Evolutionary conservation across 2,888 invertebrate genomes (phyloP), one percentile per base, ranked within the genome.

Genomic region (Drosophila yooni): DNA sequence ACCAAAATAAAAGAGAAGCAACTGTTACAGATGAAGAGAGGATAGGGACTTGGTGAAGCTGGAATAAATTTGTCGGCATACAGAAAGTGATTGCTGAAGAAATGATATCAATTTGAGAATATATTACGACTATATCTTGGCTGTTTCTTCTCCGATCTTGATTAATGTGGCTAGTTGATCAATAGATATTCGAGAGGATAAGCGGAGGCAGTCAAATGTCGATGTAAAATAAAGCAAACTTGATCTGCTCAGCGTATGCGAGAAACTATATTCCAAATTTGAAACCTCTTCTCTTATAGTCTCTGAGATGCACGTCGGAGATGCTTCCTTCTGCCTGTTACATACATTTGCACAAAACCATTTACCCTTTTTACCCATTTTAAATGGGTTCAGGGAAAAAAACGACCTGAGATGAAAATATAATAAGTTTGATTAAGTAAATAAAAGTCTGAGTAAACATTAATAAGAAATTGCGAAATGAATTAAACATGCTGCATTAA

Each of bases 21-120:
- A 59, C 34, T 60, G 29, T 48, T 63, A n/a, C 15, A 33, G 58
- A 40, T 66, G 21, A 46, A 46, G 31, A 31, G 8, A 31, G 0
- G 8, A 31, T 2, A 31, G 13, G 13, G 13, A 13, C 3, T 46
- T 1, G 43, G 3, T 13, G 21, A 21, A 21, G 7, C 3, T 21
- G 13, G 7, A 46, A 25, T 25, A 4, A 46, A 46, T 15, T 46
- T 3, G 3, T 33, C 33, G 33, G 33, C 33, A 33, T 33, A 0
- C 33, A 11, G 10, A 33, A 33, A 33, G 33, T 11, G 10, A 33
- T 33, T 33, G 33, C 33, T 0, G 33, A 11, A 33, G 33, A 33
- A 11, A 33, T 33, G 11, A 33, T 10, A 33, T 33, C 33, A 33
- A 10, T 33, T 10, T 33, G 33, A 33, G 33, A 10, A 33, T 33